phyloP scores from a whole-genome alignment of 2,797 vertebrate species.

The Antennarius maculatus region DNA sequence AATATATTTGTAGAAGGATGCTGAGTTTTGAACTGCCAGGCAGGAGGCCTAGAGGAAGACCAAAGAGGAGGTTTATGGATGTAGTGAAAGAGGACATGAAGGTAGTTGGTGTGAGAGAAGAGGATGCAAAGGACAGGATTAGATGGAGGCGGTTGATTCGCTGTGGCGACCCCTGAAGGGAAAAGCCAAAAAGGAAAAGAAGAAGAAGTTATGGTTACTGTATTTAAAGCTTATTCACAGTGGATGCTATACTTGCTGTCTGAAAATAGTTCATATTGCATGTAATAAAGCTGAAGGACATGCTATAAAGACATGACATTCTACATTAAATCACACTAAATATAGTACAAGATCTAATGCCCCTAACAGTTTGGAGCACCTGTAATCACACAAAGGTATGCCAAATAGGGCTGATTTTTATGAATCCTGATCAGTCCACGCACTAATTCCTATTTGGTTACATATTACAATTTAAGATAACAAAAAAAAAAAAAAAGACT shows the following conservation, averaged over 20 bases:
- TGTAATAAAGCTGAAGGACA: neutral
- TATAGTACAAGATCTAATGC: neutral
- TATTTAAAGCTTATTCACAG: slow-evolving; percentile 43
- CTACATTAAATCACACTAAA: neutral
- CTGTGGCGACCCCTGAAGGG: too few relatives aligned
- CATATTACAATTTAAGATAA: neutral
- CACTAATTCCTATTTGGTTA: neutral
- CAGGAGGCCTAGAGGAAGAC: too few relatives aligned
- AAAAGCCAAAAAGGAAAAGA: too few relatives aligned
- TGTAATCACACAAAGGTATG: neutral
- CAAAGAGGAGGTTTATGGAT: too few relatives aligned
- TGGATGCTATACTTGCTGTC: slow-evolving; percentile 36
- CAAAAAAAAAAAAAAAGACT: neutral
- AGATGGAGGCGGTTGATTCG: too few relatives aligned
- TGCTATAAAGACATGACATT: neutral
- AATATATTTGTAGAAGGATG: too few relatives aligned
- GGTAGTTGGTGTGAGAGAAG: too few relatives aligned
- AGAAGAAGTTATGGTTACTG: neutral
- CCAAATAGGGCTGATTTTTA: neutral
- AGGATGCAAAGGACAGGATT: too few relatives aligned
- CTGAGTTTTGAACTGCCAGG: too few relatives aligned
- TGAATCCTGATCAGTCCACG: neutral
- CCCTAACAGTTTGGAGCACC: neutral
- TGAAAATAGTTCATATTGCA: neutral
- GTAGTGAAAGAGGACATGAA: too few relatives aligned